Conservation (phyloP, 1,140 invertebrate genomes). For the Drosophila virilis region DNA sequence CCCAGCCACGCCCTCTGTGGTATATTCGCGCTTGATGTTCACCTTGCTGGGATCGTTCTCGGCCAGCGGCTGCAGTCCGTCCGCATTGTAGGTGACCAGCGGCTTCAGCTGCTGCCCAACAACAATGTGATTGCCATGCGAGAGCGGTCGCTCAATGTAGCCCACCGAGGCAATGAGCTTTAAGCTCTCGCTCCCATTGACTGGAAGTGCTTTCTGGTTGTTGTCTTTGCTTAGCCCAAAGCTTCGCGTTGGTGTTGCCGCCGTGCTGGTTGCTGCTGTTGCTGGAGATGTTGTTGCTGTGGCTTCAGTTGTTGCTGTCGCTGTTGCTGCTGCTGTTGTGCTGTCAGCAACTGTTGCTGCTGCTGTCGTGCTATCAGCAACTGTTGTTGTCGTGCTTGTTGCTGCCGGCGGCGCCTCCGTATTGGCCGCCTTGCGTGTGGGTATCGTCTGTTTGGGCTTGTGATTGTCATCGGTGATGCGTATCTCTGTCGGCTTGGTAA, state of each 20-base stretch:
- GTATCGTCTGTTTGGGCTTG: conserved; percentile 68
- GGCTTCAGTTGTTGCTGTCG: conserved; percentile 7
- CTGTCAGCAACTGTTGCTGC: conserved; percentile 10
- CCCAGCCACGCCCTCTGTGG: conserved; percentile 55
- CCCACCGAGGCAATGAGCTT: conserved; percentile 74
- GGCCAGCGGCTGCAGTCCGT: conserved; percentile 51
- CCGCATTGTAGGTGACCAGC: conserved; percentile 54
- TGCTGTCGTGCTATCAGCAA: conserved; percentile 14
- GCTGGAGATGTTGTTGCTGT: neutral
- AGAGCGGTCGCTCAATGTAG: conserved; percentile 48
- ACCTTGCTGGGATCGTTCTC: conserved; percentile 75
- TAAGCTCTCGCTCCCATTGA: conserved; percentile 66
- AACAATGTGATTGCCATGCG: conserved; percentile 17
- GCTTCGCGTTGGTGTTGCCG: conserved; percentile 47
- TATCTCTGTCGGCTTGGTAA: conserved; percentile 82
- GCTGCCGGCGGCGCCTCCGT: conserved; percentile 46
- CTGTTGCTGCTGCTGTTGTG: conserved; percentile 30
- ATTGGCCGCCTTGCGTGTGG: conserved; percentile 51
- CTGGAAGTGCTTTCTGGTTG: conserved; percentile 63
- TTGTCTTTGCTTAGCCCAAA: conserved; percentile 51
- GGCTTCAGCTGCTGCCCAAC: conserved; percentile 44
- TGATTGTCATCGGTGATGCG: conserved; percentile 81
- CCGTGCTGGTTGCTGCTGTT: conserved; percentile 12
- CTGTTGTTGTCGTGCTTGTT: conserved; percentile 20
- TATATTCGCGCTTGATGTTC: conserved; percentile 78